Evolutionary conservation across 2,888 invertebrate species (phyloP).

Genomic region (Macrosiphum euphorbiae): DNA sequence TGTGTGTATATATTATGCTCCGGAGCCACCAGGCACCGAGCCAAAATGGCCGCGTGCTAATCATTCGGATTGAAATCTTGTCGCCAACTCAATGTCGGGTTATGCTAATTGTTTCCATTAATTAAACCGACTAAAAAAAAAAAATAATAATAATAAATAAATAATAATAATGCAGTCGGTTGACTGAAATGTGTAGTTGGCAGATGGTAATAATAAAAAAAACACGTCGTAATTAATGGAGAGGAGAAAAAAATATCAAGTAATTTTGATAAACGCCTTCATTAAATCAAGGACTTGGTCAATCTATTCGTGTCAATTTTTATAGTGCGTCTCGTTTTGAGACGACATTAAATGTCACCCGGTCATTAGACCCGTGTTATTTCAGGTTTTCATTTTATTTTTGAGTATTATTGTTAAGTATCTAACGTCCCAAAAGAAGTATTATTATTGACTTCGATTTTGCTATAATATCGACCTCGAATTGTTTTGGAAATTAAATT

Average conservation of each 20-base stretch:
- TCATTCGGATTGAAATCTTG: constrained; percentile 51
- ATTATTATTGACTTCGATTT: not conserved
- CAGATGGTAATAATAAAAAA: constrained; percentile 55
- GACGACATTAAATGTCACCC: constrained; percentile 47
- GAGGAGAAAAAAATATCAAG: constrained; percentile 35
- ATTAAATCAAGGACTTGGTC: constrained; percentile 57
- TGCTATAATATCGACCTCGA: not conserved
- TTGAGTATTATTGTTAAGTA: not conserved
- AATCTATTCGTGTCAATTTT: constrained; percentile 59
- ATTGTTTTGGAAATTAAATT: not conserved
- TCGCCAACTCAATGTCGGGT: constrained; percentile 54
- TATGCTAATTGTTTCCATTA: constrained; percentile 64
- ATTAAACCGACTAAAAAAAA: constrained; percentile 52
- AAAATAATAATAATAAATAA: constrained; percentile 41
- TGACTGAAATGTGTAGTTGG: constrained; percentile 53
- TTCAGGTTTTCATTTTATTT: constrained; percentile 28
- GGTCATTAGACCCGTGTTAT: constrained; percentile 20
- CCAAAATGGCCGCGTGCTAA: constrained; percentile 59
- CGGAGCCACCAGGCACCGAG: constrained; percentile 22
- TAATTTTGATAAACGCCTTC: constrained; percentile 62
- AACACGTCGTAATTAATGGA: constrained; percentile 55
- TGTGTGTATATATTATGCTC: not conserved
- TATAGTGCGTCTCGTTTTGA: constrained; percentile 34
- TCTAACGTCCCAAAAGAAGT: not conserved
- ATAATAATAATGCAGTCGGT: constrained; percentile 33